These are phyloP conservation scores for Heliothis subflexa DNA, from an alignment of 1,140 invertebrate species.

Conservation along the genomic window DNA sequence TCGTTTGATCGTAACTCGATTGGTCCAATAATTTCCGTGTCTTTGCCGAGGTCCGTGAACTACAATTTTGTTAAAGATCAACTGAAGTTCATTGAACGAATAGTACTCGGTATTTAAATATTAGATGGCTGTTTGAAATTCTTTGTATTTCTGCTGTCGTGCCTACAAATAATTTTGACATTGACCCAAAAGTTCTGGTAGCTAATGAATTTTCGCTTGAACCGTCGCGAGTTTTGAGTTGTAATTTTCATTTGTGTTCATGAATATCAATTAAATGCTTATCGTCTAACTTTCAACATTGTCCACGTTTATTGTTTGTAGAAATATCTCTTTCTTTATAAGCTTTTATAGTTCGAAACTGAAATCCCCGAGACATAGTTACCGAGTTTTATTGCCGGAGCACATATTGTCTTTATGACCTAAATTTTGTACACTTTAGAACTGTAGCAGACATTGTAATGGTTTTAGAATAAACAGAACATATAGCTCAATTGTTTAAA, in stretches of 20 bases:
- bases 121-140: not conserved
- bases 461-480: too few species aligned
- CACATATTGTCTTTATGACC: not conserved
- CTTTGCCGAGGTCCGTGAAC: slow-evolving; percentile 4
- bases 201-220: not conserved
- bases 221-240: not conserved
- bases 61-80: slow-evolving; percentile 7
- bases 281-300: not conserved
- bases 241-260: not conserved
- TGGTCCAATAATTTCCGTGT: slow-evolving; percentile 28
- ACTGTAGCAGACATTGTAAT: not conserved
- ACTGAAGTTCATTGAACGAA: slow-evolving; percentile 16
- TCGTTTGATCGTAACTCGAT: slow-evolving; percentile 23
- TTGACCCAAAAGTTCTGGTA: not conserved
- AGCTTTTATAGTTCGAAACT: slow-evolving; percentile 16
- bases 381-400: not conserved
- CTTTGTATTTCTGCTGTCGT: not conserved
- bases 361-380: not conserved
- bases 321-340: not conserved
- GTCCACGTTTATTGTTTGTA: not conserved
- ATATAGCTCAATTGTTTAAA: too few species aligned
- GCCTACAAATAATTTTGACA: not conserved
- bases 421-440: not conserved
- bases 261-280: not conserved
- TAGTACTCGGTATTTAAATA: not conserved